phyloP scores from a whole-genome alignment of 2,888 invertebrate species.

The Cetonia aurata region DNA sequence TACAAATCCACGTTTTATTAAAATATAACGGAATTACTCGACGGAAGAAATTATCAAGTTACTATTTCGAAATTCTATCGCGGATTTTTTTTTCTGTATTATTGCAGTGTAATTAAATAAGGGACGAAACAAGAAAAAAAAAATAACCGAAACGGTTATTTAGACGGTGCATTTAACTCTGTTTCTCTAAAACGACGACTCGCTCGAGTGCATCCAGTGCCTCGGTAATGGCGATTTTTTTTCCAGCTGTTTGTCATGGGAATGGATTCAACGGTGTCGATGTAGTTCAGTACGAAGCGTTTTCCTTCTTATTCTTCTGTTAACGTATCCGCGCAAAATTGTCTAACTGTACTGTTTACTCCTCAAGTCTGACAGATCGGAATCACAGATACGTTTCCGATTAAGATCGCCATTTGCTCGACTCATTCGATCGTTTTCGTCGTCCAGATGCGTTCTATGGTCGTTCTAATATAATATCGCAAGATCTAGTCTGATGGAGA shows the following conservation, averaged over 20 bases:
- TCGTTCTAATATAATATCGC: neutral
- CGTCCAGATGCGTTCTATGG: neutral
- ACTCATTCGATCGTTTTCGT: neutral
- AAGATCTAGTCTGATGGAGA: slow-evolving; percentile 3
- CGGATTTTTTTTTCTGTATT: too few relatives aligned
- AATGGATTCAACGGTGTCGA: slow-evolving; percentile 22
- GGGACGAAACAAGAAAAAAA: too few relatives aligned
- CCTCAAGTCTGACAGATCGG: too few relatives aligned
- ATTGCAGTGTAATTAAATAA: too few relatives aligned
- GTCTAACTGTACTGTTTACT: too few relatives aligned
- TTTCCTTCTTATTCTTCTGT: slow-evolving; percentile 12
- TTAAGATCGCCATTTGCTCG: slow-evolving; percentile 4
- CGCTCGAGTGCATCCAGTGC: slow-evolving; percentile 25
- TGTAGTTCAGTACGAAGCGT: neutral
- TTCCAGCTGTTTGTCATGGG: slow-evolving; percentile 28
- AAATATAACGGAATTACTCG: too few relatives aligned
- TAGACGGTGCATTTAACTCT: too few relatives aligned
- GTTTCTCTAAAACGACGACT: neutral
- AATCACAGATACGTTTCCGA: neutral
- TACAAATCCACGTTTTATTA: too few relatives aligned
- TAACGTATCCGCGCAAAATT: neutral
- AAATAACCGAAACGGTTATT: too few relatives aligned
- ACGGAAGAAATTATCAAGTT: too few relatives aligned
- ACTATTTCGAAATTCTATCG: too few relatives aligned
- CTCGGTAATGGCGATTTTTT: slow-evolving; percentile 27